Evolutionary conservation across 2,113 vertebrate genomes (phyloP).

Genomic region (Gymnorhina tibicen): DNA sequence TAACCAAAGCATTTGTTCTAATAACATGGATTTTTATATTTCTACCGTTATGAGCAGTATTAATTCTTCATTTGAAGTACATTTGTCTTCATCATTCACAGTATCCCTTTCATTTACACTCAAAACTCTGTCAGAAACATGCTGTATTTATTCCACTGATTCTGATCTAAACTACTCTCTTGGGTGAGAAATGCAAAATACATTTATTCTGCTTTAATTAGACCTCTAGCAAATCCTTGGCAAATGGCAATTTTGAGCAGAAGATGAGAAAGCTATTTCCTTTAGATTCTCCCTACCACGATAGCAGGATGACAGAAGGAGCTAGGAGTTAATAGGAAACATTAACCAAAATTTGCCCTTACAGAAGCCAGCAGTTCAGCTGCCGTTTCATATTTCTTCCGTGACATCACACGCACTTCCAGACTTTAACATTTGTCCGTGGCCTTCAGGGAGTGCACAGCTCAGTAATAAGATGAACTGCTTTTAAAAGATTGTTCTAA

Average conservation of each 20-base stretch:
- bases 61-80: conserved; percentile 35
- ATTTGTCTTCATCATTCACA: conserved; percentile 23
- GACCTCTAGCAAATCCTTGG: neutral
- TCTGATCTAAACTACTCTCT: conserved; percentile 29
- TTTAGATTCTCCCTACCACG: neutral
- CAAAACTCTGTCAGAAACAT: neutral
- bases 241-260: neutral
- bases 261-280: neutral
- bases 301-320: conserved; percentile 28
- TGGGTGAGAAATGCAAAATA: conserved; percentile 28
- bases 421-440: conserved; percentile 26
- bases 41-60: neutral
- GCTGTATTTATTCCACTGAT: conserved; percentile 15
- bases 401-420: neutral
- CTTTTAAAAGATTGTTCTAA: conserved; percentile 36
- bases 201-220: conserved; percentile 58
- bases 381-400: conserved; percentile 38
- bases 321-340: conserved; percentile 35
- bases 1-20: neutral
- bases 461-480: conserved; percentile 8
- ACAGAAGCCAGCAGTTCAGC: conserved; percentile 4
- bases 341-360: conserved; percentile 52
- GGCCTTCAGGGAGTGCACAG: conserved; percentile 19
- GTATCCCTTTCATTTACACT: conserved; percentile 2
- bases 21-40: neutral